Evolutionary conservation across 2,888 invertebrate genomes (phyloP), one percentile per base, ranked within the genome.

Genomic region (Lithophane semibrunnea): DNA sequence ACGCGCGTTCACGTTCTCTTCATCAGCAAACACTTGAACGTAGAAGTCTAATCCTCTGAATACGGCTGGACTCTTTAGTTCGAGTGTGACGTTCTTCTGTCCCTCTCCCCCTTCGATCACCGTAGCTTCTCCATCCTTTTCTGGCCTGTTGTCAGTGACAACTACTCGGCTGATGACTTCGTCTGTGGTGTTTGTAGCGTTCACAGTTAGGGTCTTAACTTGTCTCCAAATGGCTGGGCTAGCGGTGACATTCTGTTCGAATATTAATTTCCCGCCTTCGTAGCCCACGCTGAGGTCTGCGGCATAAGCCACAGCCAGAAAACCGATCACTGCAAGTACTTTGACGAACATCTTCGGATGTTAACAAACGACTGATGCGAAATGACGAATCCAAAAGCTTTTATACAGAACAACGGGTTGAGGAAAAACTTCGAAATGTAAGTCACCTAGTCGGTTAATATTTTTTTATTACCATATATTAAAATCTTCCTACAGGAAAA

Each of bases 401-500:
- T 68, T 95, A 92, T 96, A 96, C 94, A 93, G 79, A 58, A 65
- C 80, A 54, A 12, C 76, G 56, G 83, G 80, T 92, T 92, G 82
- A 95, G 96, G 95, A 95, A 95, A 95, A 94, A 90, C 90, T 90
- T 87, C 75, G 84, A 85, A 86, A 83, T 75, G 70, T 84, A 73
- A 89, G 89, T 91, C 91, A 93, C 89, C 89, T 89, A 91, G 89
- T 92, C 91, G 91, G 83, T 86, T 88, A 89, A 89, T 90, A 90
- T 83, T 91, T 92, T 92, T 92, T 93, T 93, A 92, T 91, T 92
- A 89, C 86, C 90, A 90, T 90, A 88, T 70, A 90, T 90, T 91
- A 90, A 91, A 87, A 88, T 88, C 92, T 94, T 95, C 95, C 95
- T 95, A 90, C 92, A 95, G 96, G 96, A 95, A 96, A 96, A 94